Percentiles rank a stretch among this genome's conserved stretches.
Conservation (phyloP, 2,797 vertebrate species). For the Poecilia wingei region DNA sequence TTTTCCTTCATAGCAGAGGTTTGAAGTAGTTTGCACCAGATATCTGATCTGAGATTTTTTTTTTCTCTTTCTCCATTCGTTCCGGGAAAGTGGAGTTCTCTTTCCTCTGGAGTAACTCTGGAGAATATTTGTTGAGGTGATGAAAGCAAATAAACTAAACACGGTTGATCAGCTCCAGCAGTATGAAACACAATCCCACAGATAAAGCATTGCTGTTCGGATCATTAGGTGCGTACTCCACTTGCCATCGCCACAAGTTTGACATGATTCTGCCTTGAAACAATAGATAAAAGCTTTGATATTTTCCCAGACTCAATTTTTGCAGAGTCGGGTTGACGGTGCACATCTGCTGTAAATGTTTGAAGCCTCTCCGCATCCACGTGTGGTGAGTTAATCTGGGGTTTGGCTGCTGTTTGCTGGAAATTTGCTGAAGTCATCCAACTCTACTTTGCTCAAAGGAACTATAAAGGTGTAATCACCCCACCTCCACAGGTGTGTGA, state of each 20-base stretch:
- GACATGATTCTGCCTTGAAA: slow-evolving; percentile 1
- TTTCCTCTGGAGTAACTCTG: not conserved
- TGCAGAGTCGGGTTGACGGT: not conserved
- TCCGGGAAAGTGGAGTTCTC: not conserved
- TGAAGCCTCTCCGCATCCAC: slow-evolving; percentile 14
- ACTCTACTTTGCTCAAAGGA: slow-evolving; percentile 40
- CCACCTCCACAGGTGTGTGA: slow-evolving; percentile 48
- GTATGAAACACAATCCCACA: slow-evolving; percentile 9
- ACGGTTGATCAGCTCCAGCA: slow-evolving; percentile 10
- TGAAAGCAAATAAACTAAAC: not conserved
- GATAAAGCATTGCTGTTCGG: not conserved
- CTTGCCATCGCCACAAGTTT: not conserved
- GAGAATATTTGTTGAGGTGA: not conserved
- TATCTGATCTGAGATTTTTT: not conserved
- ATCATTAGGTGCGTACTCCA: not conserved
- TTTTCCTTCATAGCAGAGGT: not conserved
- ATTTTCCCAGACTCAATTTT: not conserved
- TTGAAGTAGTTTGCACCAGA: not conserved
- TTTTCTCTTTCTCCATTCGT: not conserved
- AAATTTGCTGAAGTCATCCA: slow-evolving; percentile 56
- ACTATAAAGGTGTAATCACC: slow-evolving; percentile 59
- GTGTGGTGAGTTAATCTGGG: slow-evolving; percentile 9
- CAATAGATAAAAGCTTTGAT: not conserved
- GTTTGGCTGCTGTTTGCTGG: slow-evolving; percentile 26
- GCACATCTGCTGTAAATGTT: slow-evolving; percentile 19